phyloP scores from a whole-genome alignment of 2,797 vertebrate species.

The Muscicapa comitata region DNA sequence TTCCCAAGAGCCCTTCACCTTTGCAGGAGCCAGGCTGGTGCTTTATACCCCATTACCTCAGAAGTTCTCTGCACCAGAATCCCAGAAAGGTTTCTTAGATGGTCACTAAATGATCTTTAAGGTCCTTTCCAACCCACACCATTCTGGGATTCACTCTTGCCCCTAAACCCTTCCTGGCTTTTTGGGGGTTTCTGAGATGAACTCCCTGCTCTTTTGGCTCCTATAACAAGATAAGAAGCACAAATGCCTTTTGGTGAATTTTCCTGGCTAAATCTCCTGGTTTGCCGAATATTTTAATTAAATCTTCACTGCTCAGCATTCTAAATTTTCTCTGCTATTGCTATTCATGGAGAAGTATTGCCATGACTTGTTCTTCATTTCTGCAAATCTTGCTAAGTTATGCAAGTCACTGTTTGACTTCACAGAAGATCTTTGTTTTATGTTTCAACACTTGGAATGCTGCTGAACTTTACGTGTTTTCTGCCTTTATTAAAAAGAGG shows the following conservation, averaged over 20 bases:
- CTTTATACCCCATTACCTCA: rapidly evolving
- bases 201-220: neutral
- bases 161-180: neutral
- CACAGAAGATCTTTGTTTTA: neutral
- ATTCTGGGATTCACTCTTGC: neutral
- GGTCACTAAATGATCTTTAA: neutral
- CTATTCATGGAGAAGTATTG: neutral
- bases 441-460: neutral
- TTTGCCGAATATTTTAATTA: neutral
- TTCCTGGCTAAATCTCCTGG: neutral
- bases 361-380: neutral
- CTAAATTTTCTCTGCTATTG: neutral
- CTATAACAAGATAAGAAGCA: neutral
- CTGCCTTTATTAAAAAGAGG: neutral
- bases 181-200: neutral
- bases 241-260: neutral
- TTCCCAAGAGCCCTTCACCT: neutral
- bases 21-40: neutral
- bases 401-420: neutral
- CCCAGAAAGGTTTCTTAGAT: neutral
- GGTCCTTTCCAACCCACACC: neutral
- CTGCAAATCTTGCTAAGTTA: neutral
- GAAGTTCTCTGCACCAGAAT: neutral
- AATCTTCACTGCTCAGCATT: neutral
- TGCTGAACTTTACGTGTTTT: neutral